phyloP scores from a whole-genome alignment of 2,113 vertebrate genomes.

The Heloderma charlesbogerti region DNA sequence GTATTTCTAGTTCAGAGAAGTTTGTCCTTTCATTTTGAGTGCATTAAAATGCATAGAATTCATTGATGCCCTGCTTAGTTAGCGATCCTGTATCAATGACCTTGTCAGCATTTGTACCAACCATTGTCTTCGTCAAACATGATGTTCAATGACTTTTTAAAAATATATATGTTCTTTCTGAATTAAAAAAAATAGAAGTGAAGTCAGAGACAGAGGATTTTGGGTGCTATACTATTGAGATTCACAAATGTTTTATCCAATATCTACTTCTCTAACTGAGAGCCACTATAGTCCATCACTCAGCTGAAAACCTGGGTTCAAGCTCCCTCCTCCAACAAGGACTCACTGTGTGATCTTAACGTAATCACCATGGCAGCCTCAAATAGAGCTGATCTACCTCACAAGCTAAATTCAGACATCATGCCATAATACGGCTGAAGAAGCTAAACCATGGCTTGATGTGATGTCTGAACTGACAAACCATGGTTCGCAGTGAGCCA shows the following conservation, averaged over 20 bases:
- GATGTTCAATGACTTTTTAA: neutral
- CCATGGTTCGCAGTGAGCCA: neutral
- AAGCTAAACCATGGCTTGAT: neutral
- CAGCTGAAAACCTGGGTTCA: neutral
- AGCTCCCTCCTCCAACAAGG: neutral
- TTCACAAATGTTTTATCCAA: neutral
- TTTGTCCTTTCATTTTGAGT: neutral
- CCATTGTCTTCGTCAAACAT: constrained; percentile 10
- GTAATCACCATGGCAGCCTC: neutral
- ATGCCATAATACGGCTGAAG: neutral
- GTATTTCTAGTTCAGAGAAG: neutral
- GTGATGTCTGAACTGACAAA: neutral
- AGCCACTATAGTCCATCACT: neutral
- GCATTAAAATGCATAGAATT: constrained; percentile 24
- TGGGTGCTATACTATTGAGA: neutral
- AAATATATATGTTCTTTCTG: neutral
- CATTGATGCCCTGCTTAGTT: neutral
- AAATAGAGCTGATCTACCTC: neutral
- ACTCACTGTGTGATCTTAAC: neutral
- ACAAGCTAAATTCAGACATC: neutral
- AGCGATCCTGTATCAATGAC: neutral
- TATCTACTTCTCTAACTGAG: neutral
- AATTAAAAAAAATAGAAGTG: neutral
- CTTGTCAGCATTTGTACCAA: neutral
- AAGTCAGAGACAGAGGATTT: neutral